Percentiles rank a stretch among this genome's conserved stretches.
Evolutionary conservation across 1,140 invertebrate species (phyloP).

Genomic region (Papilio xuthus): DNA sequence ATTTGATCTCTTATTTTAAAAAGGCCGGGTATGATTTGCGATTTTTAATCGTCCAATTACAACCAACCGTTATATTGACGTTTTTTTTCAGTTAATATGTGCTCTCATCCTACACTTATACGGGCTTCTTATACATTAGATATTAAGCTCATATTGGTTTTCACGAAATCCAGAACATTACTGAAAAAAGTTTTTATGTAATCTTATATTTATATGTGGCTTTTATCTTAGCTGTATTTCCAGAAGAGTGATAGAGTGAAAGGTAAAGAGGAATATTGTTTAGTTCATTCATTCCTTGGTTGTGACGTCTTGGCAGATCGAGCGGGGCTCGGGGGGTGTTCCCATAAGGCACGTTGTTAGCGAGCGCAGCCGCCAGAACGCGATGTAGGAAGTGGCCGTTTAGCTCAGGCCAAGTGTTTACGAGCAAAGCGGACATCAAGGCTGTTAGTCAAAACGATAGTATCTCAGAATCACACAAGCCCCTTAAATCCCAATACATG

Average conservation of each 20-base stretch:
- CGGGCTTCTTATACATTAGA: background rate
- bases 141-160: background rate
- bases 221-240: background rate
- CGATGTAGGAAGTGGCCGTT: conserved; percentile 71
- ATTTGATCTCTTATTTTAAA: conserved; percentile 39
- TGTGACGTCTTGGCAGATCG: background rate
- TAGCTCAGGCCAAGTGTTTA: conserved; percentile 46
- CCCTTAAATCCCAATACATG: too few species aligned
- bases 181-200: background rate
- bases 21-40: conserved; percentile 37
- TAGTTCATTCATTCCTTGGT: conserved; percentile 32
- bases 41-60: conserved; percentile 26
- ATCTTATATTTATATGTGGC: background rate
- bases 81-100: background rate
- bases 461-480: background rate
- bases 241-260: background rate
- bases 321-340: conserved; percentile 48
- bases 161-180: background rate
- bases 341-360: conserved; percentile 73
- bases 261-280: background rate
- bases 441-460: background rate
- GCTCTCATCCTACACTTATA: background rate
- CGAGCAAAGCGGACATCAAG: conserved; percentile 48
- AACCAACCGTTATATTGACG: conserved; percentile 17
- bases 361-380: conserved; percentile 67